Evolutionary conservation across 1,140 invertebrate species (phyloP), one percentile per base, ranked within the genome.

Genomic region (Sitodiplosis mosellana): DNA sequence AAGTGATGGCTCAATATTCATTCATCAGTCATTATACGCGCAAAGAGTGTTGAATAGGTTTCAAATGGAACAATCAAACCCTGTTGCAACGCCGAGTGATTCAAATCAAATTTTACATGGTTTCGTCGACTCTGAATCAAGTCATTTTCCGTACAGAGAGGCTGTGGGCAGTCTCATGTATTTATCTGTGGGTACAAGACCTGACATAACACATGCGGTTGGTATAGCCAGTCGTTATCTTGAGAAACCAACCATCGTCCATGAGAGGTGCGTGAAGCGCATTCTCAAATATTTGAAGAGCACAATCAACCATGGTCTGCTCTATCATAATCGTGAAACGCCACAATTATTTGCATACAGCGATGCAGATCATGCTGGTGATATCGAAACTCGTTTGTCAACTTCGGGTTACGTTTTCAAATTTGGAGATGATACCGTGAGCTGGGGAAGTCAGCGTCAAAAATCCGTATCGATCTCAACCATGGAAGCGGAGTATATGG

Each of bases 401-500:
- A 64, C 55, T 20, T 55, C 53, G 8, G 58, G 60, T 33, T 56
- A 55, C 49, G 51, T 59, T 17, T 56, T 51, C 15, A 15, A n/a
- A 6, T 18, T 41, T 41, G 15, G 15, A 8, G 17, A 43, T 12
- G 51, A 40, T 33, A 22, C 51, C 2, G 42, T 63, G 15, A 19
- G 42, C 2, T 63, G 60, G 58, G 47, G 37, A 11, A 52, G 51
- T 6, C 42, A 48, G 10, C 59, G 58, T 38, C 59, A 59, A 44
- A 49, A 48, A 2, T 46, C 46, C 2, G 54, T 57, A 0, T 48
- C 56, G 11, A 46, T 55, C 34, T 57, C 53, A 10, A 54, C 52
- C 0, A 67, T 59, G 8, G 66, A 71, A 53, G 58, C 66, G n/a
- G 67, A 70, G 48, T 60, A 55, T 54, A 38, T 63, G 6, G 56